Evolutionary conservation across 2,113 vertebrate species (phyloP).

Genomic region (Pelodiscus sinensis): DNA sequence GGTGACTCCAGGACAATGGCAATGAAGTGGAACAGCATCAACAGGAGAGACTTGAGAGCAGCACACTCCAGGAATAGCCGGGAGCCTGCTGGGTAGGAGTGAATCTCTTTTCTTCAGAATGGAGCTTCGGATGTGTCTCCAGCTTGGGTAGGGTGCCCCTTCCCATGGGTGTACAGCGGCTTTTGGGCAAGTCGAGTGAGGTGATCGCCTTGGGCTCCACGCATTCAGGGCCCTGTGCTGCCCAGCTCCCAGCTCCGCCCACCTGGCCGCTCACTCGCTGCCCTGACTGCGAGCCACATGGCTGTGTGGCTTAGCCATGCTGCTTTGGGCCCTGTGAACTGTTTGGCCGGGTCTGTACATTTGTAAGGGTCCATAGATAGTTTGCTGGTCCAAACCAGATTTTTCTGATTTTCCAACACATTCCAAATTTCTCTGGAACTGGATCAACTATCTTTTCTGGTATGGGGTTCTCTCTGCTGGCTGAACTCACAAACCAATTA

Average conservation of each 20-base stretch:
- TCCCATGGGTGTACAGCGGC: neutral
- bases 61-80: neutral
- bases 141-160: neutral
- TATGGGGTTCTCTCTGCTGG: neutral
- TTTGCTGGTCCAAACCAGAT: neutral
- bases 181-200: no score
- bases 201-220: no score
- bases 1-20: neutral
- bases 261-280: no score
- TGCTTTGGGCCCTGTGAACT: no score
- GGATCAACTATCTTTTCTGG: neutral
- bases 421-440: neutral
- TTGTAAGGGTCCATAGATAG: neutral
- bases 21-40: neutral
- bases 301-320: no score
- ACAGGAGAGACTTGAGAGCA: neutral
- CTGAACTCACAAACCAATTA: neutral
- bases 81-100: neutral
- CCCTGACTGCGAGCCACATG: no score
- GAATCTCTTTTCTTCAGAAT: neutral
- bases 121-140: neutral
- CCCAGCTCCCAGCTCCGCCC: no score
- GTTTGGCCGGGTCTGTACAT: no score
- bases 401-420: neutral
- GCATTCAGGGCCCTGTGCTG: no score